Base-by-base conservation (phyloP, 2,888 invertebrate species). In the Eupithecia vulgata region DNA sequence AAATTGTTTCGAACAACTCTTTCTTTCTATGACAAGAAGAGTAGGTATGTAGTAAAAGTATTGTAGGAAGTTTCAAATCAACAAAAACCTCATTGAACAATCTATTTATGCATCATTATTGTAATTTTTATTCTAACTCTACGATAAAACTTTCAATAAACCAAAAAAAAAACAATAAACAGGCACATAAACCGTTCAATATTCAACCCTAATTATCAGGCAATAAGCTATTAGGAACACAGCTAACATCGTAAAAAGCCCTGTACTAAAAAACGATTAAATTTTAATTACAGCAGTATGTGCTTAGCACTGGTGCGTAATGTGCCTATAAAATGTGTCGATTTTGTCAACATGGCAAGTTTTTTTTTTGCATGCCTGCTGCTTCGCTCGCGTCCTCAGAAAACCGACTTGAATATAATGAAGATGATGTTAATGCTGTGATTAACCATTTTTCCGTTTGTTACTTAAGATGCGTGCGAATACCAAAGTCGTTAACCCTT, bases 261-360 rank as follows among this genome's bases (percentile, higher is more conserved):
- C 67, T 52, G 48, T 57, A 66, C 69, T 64, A 35, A 67, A 72
- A 73, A 70, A 66, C 70, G 48, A 75, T 75, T 70, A 70, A 61
- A 72, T 8, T 68, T 72, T 72, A 70, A 73, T 72, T 75, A 48
- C 61, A 66, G 12, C 35, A 21, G 52, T 70, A 45, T 72, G 62
- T 68, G 66, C 59, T 71, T 57, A 69, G 62, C 71, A 21, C n/a
- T 64, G 45, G 45, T 70, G 52, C 34, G 64, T 75, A 72, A 72
- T 68, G n/a, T 30, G 68, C 42, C 45, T 37, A 40, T 70, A 66
- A 70, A 72, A 61, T 30, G 62, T 40, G 21, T 65, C 35, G 62
- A 65, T 21, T 34, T 25, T 42, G 37, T 25, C 15, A 37, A 37
- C n/a, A 21, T 52, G 21, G 4, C 48, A 21, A 8, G 48, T n/a